Percentiles rank a stretch among this genome's conserved stretches.
Conservation (phyloP, 2,888 invertebrate genomes). For the Drosophila setosimentum region DNA sequence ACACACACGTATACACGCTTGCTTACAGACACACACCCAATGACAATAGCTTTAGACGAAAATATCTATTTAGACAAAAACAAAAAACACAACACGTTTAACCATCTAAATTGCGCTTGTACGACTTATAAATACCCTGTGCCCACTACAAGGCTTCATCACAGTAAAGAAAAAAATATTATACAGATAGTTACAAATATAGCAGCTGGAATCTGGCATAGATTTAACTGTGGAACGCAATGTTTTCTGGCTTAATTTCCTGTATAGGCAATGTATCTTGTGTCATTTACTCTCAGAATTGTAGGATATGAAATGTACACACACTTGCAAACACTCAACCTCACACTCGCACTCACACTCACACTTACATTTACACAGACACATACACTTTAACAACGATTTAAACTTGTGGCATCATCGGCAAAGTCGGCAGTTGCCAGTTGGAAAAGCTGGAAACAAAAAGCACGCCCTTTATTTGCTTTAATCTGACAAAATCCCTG, state of each 20-base stretch:
- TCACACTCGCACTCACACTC: constrained; percentile 2
- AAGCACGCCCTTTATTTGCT: constrained; percentile 78
- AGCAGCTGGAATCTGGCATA: background rate
- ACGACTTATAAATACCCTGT: constrained; percentile 37
- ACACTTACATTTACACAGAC: constrained; percentile 3
- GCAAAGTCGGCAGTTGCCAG: constrained; percentile 50
- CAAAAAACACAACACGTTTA: constrained; percentile 23
- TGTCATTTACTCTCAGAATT: constrained; percentile 14
- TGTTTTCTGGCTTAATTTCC: background rate
- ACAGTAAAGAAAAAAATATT: constrained; percentile 25
- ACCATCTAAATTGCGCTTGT: constrained; percentile 10
- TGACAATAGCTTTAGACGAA: constrained; percentile 39
- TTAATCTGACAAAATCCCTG: constrained; percentile 77
- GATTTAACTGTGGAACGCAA: background rate
- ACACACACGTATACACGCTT: constrained; percentile 3
- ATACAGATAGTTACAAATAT: constrained; percentile 1
- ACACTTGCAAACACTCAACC: constrained; percentile 6
- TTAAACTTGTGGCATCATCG: constrained; percentile 74
- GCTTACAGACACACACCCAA: constrained; percentile 10
- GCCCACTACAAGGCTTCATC: constrained; percentile 16
- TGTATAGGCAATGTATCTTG: constrained; percentile 4
- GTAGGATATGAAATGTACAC: constrained; percentile 19
- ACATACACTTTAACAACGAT: constrained; percentile 50
- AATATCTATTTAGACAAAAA: constrained; percentile 38
- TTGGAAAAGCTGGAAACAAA: constrained; percentile 64